Evolutionary conservation across 2,888 invertebrate species (phyloP), one percentile per base, ranked within the genome.

Genomic region (Lasioglossum marginatum): DNA sequence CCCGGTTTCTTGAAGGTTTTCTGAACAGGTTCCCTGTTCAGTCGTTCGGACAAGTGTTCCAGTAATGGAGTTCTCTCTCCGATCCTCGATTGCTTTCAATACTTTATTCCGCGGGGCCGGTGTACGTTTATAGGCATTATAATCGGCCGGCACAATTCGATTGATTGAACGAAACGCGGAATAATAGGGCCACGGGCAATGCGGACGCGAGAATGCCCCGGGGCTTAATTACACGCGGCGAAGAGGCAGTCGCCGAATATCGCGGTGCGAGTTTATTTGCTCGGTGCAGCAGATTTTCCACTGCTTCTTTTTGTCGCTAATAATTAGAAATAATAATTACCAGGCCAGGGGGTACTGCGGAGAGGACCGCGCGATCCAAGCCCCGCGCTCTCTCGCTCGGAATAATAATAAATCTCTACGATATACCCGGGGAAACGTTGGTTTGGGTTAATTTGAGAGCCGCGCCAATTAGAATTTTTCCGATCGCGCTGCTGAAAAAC

Each of bases 311-410:
- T 68, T 71, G 75, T 31, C 60, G 76, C 72, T 85, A 89, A 89
- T 88, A 82, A 90, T 88, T 84, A 81, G 83, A 85, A 89, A 88
- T 89, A 89, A 90, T 90, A 88, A 90, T 86, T 83, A 68, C 37
- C 66, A 37, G 82, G 80, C 77, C 23, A n/a, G 85, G 27, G 37
- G 70, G 45, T 16, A 19, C 14, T 6, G 16, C 43, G 71, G 43
- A 27, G 16, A 4, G 40, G 27, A 2, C 3, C 12, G 70, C n/a
- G n/a, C 34, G 66, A 77, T 57, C 34, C 34, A 14, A 37, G 31
- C 23, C 31, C 72, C 57, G 12, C 57, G 12, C n/a, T 57, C 57
- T 60, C 57, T 72, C 23, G 48, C 12, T 60, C 31, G 70, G 66
- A 76, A 85, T 85, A 86, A 86, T 81, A 86, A 86, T 86, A 86